A percentile compares a stretch with the other conserved stretches of the same genome.
Conservation (phyloP, 2,888 invertebrate species). For the Leptinotarsa rubiginosa region DNA sequence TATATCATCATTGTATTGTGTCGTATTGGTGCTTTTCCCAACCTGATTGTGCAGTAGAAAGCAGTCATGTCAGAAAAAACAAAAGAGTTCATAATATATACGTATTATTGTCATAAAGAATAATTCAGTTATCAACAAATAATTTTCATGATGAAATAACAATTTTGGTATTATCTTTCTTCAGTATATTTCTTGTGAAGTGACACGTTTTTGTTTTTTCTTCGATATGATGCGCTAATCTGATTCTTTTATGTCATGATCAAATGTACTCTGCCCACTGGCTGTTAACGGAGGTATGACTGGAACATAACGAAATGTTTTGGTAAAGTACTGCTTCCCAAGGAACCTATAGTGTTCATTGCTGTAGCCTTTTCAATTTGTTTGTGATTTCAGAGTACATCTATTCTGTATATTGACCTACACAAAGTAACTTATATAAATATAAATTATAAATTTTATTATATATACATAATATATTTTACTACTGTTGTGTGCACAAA, state of each 20-base stretch:
- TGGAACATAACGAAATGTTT: constrained; percentile 41
- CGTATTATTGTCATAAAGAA: background rate
- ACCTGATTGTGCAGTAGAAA: constrained; percentile 53
- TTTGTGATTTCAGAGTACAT: constrained; percentile 66
- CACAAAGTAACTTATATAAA: constrained; percentile 62
- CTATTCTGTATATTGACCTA: constrained; percentile 66
- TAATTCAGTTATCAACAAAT: background rate
- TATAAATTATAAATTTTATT: constrained; percentile 62
- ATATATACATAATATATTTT: constrained; percentile 65
- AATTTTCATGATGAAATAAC: too few species aligned
- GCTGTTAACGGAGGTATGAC: constrained; percentile 57
- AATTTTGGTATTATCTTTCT: background rate
- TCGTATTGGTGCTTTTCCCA: constrained; percentile 65
- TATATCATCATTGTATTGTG: constrained; percentile 53
- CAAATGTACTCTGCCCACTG: constrained; percentile 65
- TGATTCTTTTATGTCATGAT: constrained; percentile 35
- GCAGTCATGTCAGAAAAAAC: constrained; percentile 39
- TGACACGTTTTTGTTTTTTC: constrained; percentile 20
- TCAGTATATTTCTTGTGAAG: background rate
- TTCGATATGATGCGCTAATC: constrained; percentile 10
- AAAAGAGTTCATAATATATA: constrained; percentile 29
- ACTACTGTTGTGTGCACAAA: constrained; percentile 68
- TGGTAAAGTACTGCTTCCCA: constrained; percentile 65
- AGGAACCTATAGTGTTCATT: constrained; percentile 68
- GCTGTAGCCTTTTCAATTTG: constrained; percentile 67